Base-by-base conservation (phyloP, 2,888 invertebrate genomes). In the Euphydryas editha region DNA sequence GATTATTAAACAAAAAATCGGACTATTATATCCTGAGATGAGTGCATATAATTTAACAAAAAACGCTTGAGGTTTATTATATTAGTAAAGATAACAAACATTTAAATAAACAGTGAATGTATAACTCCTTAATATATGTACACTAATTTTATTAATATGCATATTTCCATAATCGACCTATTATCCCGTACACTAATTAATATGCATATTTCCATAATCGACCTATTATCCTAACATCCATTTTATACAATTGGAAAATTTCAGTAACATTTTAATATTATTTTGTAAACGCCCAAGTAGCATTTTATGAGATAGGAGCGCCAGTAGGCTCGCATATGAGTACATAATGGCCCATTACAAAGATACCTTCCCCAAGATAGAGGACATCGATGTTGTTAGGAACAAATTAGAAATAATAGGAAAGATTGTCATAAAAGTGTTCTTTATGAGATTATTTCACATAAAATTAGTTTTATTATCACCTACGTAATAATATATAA, bases 391-490 rank as follows among this genome's bases (percentile, higher is more conserved):
- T 54, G 66, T 66, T 63, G 62, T 65, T 68, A 62, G 67, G 64
- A 65, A 70, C 67, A 70, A 70, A 70, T 67, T 70, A 70, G 67
- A 70, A 70, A 70, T 70, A 67, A 67, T 70, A 70, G 64, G 69
- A 67, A 67, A 70, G 65, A 67, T 62, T 49, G 64, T 64, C 64
- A 70, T 70, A 70, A 70, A 70, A 44, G 1, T 56, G n/a, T 44
- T 47, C 63, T 70, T 70, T 70, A 70, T 67, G 69, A 56, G 61
- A 59, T 70, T 65, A 65, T 69, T 69, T 67, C 61, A 57, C 60
- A 67, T 44, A 24, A 64, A 61, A 69, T 69, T 70, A 70, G 69
- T 67, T 70, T 70, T 70, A 69, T 67, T 64, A 67, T 59, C 61
- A 55, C 61, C 59, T 67, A 67, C 61, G 64, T 65, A 63, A 58